These are phyloP conservation scores for Dolichoris vasculosae DNA, from an alignment of 1,140 invertebrate species.

Conservation along the genomic window DNA sequence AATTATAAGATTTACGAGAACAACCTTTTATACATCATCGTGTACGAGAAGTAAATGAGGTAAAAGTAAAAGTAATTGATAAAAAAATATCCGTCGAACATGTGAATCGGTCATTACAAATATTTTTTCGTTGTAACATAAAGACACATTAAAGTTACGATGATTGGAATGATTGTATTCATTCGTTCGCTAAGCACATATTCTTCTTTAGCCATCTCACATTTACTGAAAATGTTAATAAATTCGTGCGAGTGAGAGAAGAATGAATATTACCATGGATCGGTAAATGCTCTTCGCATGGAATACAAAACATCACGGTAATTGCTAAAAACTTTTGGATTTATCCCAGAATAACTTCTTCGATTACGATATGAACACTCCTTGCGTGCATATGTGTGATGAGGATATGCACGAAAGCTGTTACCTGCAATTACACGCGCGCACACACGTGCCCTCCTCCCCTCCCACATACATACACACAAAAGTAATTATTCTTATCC, in stretches of 20 bases:
- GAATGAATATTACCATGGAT: not conserved
- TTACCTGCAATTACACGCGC: not conserved
- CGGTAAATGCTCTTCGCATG: not conserved
- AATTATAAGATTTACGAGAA: not conserved
- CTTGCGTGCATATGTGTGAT: not conserved
- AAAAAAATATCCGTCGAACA: not conserved
- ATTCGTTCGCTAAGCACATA: not conserved
- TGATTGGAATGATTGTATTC: not conserved
- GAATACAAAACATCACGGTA: conserved; percentile 13
- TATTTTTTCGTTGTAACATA: not conserved
- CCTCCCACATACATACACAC: not conserved
- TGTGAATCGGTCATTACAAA: not conserved
- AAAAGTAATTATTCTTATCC: conserved; percentile 38
- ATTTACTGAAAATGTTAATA: conserved; percentile 11
- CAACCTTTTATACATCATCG: not conserved
- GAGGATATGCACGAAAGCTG: not conserved
- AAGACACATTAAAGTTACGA: not conserved
- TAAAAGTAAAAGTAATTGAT: not conserved
- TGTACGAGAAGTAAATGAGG: not conserved
- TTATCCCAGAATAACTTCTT: not conserved
- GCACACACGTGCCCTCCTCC: not conserved
- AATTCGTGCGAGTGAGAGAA: not conserved
- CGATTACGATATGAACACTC: not conserved
- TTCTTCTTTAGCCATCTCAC: not conserved
- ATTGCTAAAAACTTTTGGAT: conserved; percentile 29